Base-by-base conservation (phyloP, 2,888 invertebrate species). In the Drosophila nr. perissopoda region DNA sequence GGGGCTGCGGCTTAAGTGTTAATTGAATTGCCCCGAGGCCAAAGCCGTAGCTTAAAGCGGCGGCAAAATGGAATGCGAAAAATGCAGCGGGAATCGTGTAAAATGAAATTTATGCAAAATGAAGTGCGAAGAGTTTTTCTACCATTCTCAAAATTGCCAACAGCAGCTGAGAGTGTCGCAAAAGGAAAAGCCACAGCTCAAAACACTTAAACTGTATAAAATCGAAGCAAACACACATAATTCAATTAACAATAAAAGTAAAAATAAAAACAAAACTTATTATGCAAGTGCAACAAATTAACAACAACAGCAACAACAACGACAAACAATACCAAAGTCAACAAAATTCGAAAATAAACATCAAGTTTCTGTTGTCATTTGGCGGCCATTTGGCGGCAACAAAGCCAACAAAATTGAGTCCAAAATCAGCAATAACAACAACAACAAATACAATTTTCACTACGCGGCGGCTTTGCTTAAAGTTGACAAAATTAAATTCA, bases 401-500 rank as follows among this genome's bases (percentile, higher is more conserved):
- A 70, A 89, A 82, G 51, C 49, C 61, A 85, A 80, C 88, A 88
- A 79, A 85, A 88, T 86, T 83, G 88, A 80, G 83, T 74, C 76
- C 25, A 53, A 13, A 53, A 53, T 18, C 31, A 65, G 48, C 53
- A 67, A 62, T 52, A 74, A 72, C 68, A 75, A 56, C 25, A 57
- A 58, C 52, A 78, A 64, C 25, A 85, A 79, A 71, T 79, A 77
- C 57, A 89, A 70, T 77, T 72, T 83, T 77, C 86, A 74, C 66
- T 78, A 74, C 74, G 83, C 85, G 81, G 80, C 79, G 49, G 70
- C 75, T 68, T 70, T 83, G 79, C 76, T 89, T 81, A 92, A 91
- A 87, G 86, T 91, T 83, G 91, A 91, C 85, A 92, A 91, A 85
- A 92, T 92, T 91, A 91, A 91, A 89, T 86, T 91, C 89, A 86